phyloP scores from a whole-genome alignment of 1,140 invertebrate genomes.

The Apis mellifera region Amel_HAv3.1 CM009938.2:2548001-2548500 shows the following conservation, averaged over 20 bases:
- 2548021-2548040: no score
- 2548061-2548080: not conserved
- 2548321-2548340: slow-evolving; percentile 9
- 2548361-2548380: not conserved
- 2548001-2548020: no score
- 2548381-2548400: not conserved
- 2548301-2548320: not conserved
- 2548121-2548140: not conserved
- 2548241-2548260: slow-evolving; percentile 3
- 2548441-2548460: no score
- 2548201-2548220: slow-evolving; percentile 18
- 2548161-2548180: not conserved
- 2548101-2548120: not conserved
- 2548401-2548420: not conserved
- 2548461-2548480: no score
- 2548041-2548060: not conserved
- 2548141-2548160: not conserved
- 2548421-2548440: no score
- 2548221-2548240: not conserved
- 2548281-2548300: slow-evolving; percentile 27
- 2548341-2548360: slow-evolving; percentile 22
- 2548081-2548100: not conserved
- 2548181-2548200: slow-evolving; percentile 2
- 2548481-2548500: not conserved
- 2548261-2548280: slow-evolving; percentile 27